A percentile compares a stretch with the other conserved stretches of the same genome.
Evolutionary conservation across 2,113 vertebrate genomes (phyloP).

Genomic region (Azemiops feae): DNA sequence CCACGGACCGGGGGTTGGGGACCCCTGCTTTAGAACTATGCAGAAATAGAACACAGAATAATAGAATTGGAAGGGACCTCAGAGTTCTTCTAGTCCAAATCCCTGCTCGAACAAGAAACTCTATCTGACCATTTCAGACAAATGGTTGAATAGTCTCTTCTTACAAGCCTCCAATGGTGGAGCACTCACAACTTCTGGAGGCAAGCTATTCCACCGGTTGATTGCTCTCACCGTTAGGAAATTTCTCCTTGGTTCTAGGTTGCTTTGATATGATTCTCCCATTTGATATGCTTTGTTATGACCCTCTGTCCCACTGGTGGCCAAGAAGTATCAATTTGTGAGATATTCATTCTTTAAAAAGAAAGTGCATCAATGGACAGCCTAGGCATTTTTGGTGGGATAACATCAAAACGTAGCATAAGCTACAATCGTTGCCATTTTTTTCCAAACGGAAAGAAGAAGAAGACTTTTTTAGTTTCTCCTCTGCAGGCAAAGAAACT

Average conservation of each 20-base stretch:
- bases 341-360: neutral
- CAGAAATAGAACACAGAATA: neutral
- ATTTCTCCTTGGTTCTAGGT: no score
- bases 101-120: neutral
- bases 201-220: no score
- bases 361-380: neutral
- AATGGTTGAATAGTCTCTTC: no score
- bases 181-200: no score
- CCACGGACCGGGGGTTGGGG: no score
- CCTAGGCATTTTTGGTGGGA: accelerated
- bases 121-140: no score
- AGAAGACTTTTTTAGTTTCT: neutral
- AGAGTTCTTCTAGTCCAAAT: neutral
- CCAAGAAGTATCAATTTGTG: neutral
- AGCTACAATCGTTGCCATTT: neutral
- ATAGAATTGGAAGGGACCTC: neutral
- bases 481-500: neutral
- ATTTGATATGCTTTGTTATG: no score
- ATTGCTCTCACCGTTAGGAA: no score
- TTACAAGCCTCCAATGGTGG: no score
- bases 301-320: neutral
- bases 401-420: neutral
- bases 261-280: no score
- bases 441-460: neutral
- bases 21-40: no score